phyloP scores from a whole-genome alignment of 1,140 invertebrate genomes.

The Anoplophora glabripennis region DNA sequence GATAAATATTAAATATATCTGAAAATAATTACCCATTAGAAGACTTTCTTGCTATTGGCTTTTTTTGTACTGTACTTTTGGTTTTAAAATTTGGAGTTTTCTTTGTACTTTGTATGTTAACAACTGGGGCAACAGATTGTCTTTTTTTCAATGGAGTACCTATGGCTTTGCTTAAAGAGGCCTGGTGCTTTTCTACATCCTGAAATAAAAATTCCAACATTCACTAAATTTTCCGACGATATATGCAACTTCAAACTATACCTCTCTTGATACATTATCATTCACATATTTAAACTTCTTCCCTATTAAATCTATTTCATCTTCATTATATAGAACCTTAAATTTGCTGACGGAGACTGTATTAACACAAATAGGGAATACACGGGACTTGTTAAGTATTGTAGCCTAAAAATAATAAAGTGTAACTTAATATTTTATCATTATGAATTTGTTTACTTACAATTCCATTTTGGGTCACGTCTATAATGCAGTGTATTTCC shows the following conservation, averaged over 20 bases:
- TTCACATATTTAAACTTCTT: slow-evolving; percentile 21
- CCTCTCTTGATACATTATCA: slow-evolving; percentile 1
- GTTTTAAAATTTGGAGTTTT: slow-evolving; percentile 5
- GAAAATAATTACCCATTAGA: background rate
- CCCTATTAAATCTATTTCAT: slow-evolving; percentile 12
- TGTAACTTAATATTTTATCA: background rate
- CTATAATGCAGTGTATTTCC: slow-evolving; percentile 13
- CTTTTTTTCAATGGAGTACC: background rate
- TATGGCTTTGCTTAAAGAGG: background rate
- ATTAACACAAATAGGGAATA: slow-evolving; percentile 9
- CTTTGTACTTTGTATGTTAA: background rate
- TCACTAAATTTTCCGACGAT: background rate
- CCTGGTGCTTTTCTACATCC: slow-evolving; percentile 1
- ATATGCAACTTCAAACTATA: background rate
- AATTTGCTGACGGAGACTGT: background rate
- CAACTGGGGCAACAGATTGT: background rate
- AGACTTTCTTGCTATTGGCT: background rate
- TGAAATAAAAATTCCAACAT: background rate
- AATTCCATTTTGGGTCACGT: slow-evolving; percentile 13
- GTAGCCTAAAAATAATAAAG: slow-evolving; percentile 12
- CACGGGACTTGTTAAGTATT: slow-evolving; percentile 10
- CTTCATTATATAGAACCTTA: slow-evolving; percentile 11
- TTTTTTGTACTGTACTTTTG: background rate
- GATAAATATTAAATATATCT: too few relatives aligned
- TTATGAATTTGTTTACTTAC: slow-evolving; percentile 13